phyloP scores from a whole-genome alignment of 2,113 vertebrate species.

The Alexandromys fortis region DNA sequence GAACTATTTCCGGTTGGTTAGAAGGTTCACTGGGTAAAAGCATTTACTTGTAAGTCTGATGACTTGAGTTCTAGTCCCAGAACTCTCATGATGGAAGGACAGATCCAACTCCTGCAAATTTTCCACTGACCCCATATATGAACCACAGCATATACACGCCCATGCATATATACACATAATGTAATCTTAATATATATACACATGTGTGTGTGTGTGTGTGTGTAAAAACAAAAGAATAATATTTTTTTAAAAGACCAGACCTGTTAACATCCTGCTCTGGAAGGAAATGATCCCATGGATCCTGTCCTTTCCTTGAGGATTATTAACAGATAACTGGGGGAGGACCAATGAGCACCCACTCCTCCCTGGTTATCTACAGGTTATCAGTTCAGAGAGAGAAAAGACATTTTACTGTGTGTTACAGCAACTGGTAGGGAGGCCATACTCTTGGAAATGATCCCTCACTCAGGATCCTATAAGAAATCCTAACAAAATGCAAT shows the following conservation, averaged over 20 bases:
- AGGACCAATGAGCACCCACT: background rate
- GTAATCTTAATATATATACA: background rate
- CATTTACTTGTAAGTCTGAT: background rate
- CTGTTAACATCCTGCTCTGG: background rate
- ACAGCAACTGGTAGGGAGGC: background rate
- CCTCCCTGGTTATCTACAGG: background rate
- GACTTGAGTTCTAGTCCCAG: background rate
- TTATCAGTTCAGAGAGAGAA: background rate
- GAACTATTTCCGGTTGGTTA: background rate
- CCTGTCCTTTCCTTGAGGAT: background rate
- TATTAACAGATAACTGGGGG: background rate
- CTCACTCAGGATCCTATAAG: background rate
- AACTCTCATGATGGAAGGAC: background rate
- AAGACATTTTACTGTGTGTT: background rate
- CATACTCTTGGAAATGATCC: background rate
- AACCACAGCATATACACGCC: too few species aligned
- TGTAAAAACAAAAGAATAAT: background rate
- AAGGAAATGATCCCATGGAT: background rate
- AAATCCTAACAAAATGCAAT: background rate
- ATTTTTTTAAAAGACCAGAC: background rate
- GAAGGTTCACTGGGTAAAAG: background rate
- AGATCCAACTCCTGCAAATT: background rate
- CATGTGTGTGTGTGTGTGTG: too few species aligned
- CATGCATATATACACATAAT: background rate
- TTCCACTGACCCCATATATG: background rate